phyloP scores from a whole-genome alignment of 2,113 vertebrate species.

The Alces alces region DNA sequence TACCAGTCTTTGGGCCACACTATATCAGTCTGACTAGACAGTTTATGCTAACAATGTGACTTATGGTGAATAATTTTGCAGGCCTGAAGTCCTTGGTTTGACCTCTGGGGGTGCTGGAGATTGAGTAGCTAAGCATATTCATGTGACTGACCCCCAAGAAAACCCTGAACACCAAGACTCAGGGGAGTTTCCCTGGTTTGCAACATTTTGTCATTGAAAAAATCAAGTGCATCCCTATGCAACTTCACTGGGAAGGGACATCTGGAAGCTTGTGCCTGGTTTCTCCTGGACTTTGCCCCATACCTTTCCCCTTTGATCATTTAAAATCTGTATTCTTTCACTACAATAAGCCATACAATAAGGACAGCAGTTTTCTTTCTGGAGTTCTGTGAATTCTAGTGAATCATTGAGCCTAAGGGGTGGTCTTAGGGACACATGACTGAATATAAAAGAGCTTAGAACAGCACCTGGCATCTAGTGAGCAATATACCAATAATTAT shows the following conservation, averaged over 20 bases:
- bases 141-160: neutral
- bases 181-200: neutral
- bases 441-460: neutral
- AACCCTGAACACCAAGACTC: neutral
- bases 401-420: neutral
- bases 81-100: neutral
- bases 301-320: neutral
- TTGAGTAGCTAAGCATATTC: neutral
- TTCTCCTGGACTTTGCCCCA: neutral
- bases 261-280: neutral
- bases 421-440: neutral
- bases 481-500: neutral
- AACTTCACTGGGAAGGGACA: neutral
- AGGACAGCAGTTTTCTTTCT: neutral
- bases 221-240: neutral
- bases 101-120: neutral
- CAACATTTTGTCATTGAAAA: neutral
- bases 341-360: neutral
- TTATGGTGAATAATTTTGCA: neutral
- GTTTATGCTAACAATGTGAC: neutral
- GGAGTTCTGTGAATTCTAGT: neutral
- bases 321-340: neutral
- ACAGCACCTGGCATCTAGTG: neutral
- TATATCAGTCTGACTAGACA: neutral
- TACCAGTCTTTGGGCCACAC: neutral